Base-by-base conservation (phyloP, 2,113 vertebrate species). In the Miniopterus natalensis region DNA sequence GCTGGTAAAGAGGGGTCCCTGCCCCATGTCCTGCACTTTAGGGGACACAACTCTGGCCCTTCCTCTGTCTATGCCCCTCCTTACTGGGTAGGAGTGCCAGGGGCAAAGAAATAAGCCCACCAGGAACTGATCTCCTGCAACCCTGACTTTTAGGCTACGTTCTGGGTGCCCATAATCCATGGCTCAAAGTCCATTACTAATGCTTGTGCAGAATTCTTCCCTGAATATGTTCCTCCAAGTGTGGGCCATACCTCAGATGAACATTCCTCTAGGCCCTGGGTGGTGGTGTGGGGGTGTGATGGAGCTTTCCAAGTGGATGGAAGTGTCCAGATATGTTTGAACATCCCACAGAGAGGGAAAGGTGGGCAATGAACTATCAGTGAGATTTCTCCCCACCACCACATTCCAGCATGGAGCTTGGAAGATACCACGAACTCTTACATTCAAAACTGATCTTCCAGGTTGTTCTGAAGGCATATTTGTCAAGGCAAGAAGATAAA, bases 401-500 rank as follows among this genome's bases (percentile, higher is more conserved):
- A 36, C 40, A 84, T 47, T 57, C 23, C 9, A 84, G 12, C 18
- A 25, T 40, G 31, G 66, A 92, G 81, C 10, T 57, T 75, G 27
- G 40, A 85, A 8, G 29, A 18, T 40, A 29, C n/a, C 20, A 73
- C 77, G 42, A 90, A 65, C 23, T 49, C 15, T 85, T 77, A 40
- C 29, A 57, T 80, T 81, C 42, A 84, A 85, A 84, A 80, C 40
- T 77, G 10, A 53, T 55, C 10, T 77, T 84, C 21, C 45, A 79
- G 75, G 55, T 77, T 92, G 23, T 86, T 86, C 59, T 29, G 8
- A 95, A 94, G n/a, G 6, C 40, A 12, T 65, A 66, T 53, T 92
- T 55, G 31, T 73, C n/a, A 90, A 70, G 17, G 21, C 6, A 68
- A 11, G 29, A 47, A 77, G 36, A 59, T 25, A 88, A 25, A 49